Conservation (phyloP, 2,888 invertebrate species). For the Ophraella communa region DNA sequence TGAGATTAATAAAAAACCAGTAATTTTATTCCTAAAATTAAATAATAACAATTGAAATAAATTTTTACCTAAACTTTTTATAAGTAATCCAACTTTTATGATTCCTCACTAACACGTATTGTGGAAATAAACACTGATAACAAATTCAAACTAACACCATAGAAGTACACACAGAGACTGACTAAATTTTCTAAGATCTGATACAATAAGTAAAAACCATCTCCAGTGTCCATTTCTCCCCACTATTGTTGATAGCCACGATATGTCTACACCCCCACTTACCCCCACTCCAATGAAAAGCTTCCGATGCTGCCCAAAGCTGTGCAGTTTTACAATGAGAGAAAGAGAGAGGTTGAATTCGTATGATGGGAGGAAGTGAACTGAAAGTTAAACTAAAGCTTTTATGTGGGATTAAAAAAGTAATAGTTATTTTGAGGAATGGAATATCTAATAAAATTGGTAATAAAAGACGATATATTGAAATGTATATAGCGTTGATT, state of each 20-base stretch:
- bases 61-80: background rate
- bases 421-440: slow-evolving; percentile 43
- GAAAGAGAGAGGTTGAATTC: background rate
- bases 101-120: slow-evolving; percentile 18
- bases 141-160: slow-evolving; percentile 9
- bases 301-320: slow-evolving; percentile 37
- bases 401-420: slow-evolving; percentile 47
- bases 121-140: slow-evolving; percentile 21
- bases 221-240: slow-evolving; percentile 13
- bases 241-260: slow-evolving; percentile 3
- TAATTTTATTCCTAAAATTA: too few relatives aligned
- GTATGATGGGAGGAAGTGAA: slow-evolving; percentile 25
- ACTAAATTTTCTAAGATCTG: slow-evolving; percentile 13
- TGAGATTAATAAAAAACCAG: too few relatives aligned
- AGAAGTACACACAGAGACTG: background rate
- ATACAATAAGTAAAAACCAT: background rate
- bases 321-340: slow-evolving; percentile 38
- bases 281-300: slow-evolving; percentile 40
- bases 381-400: slow-evolving; percentile 36
- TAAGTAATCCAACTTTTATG: slow-evolving; percentile 19
- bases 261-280: slow-evolving; percentile 47
- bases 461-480: slow-evolving; percentile 43
- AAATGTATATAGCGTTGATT: slow-evolving; percentile 35
- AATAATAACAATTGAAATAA: too few relatives aligned
- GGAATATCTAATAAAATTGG: slow-evolving; percentile 38